These are phyloP conservation scores for Desmophyllum pertusum DNA, from an alignment of 92 coral and sea anemone genomes.

Conservation along the genomic window DNA sequence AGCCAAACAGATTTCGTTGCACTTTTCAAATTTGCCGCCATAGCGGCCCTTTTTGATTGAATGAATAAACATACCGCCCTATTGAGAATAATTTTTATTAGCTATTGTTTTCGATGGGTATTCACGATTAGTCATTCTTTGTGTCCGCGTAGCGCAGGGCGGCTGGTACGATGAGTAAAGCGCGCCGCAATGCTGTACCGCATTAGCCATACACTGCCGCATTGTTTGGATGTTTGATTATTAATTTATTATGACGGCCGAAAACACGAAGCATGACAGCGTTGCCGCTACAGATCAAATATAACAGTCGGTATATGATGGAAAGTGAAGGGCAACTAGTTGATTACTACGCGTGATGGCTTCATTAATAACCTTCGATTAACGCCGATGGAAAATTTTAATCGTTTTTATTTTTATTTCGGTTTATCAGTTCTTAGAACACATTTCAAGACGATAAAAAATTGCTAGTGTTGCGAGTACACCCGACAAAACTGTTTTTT, in stretches of 20 bases:
- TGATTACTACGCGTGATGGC: neutral
- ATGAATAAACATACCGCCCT: conserved; percentile 5
- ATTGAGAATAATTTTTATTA: conserved; percentile 10
- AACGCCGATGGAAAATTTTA: neutral
- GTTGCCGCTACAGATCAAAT: neutral
- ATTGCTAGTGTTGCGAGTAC: neutral
- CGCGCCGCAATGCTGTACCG: neutral
- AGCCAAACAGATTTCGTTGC: neutral
- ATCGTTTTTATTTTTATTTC: neutral
- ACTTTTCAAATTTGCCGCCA: conserved; percentile 34
- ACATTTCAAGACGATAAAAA: neutral
- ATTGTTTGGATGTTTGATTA: neutral
- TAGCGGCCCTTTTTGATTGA: conserved; percentile 1
- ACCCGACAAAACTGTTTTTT: neutral
- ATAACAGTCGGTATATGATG: neutral
- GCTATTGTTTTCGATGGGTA: conserved; percentile 1
- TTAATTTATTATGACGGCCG: neutral
- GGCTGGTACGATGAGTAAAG: neutral
- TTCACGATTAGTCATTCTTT: neutral
- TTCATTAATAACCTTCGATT: neutral
- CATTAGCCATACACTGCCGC: neutral
- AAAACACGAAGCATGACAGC: neutral
- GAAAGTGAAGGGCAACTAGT: neutral
- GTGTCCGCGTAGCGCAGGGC: neutral
- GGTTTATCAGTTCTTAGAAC: neutral